Percentiles rank a stretch among this genome's conserved stretches.
Conservation (phyloP, 2,888 invertebrate species). For the Colostygia pectinataria region DNA sequence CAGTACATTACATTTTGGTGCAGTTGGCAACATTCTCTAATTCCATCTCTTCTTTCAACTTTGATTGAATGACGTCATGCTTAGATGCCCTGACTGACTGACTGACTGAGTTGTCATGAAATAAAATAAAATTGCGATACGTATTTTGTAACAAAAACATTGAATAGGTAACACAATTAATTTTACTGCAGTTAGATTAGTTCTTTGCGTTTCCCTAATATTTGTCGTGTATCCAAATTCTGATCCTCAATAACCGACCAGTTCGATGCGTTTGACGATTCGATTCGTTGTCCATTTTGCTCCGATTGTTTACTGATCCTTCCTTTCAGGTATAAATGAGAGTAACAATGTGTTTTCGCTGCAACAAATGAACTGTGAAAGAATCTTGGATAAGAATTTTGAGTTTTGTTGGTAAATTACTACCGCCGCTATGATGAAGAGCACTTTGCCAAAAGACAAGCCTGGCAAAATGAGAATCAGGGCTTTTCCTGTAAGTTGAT, state of each 20-base stretch:
- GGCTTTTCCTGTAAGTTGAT: slow-evolving; percentile 96
- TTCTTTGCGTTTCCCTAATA: background rate
- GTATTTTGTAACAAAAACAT: slow-evolving; percentile 30
- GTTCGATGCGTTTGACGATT: slow-evolving; percentile 25
- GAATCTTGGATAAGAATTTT: slow-evolving; percentile 50
- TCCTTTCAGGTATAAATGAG: slow-evolving; percentile 70
- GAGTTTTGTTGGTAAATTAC: slow-evolving; percentile 59
- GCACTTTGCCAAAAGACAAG: slow-evolving; percentile 93
- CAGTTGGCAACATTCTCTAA: background rate
- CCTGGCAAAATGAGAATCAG: slow-evolving; percentile 97
- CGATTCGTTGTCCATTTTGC: slow-evolving; percentile 27
- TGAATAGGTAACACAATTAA: slow-evolving; percentile 21
- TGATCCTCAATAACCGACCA: background rate
- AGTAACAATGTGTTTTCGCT: slow-evolving; percentile 71
- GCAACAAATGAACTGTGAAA: slow-evolving; percentile 68
- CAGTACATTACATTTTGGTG: too few relatives aligned
- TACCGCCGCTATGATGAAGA: slow-evolving; percentile 85
- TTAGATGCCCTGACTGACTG: background rate
- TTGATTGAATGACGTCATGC: background rate
- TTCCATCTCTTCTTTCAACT: too few relatives aligned
- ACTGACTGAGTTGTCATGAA: slow-evolving; percentile 40
- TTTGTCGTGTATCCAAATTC: background rate
- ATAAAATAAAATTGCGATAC: slow-evolving; percentile 38
- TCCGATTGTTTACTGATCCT: slow-evolving; percentile 41
- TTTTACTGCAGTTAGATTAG: background rate